These are phyloP conservation scores for Caenorhabditis imperialis DNA, from an alignment of 2,888 invertebrate species.

Conservation along the genomic window DNA sequence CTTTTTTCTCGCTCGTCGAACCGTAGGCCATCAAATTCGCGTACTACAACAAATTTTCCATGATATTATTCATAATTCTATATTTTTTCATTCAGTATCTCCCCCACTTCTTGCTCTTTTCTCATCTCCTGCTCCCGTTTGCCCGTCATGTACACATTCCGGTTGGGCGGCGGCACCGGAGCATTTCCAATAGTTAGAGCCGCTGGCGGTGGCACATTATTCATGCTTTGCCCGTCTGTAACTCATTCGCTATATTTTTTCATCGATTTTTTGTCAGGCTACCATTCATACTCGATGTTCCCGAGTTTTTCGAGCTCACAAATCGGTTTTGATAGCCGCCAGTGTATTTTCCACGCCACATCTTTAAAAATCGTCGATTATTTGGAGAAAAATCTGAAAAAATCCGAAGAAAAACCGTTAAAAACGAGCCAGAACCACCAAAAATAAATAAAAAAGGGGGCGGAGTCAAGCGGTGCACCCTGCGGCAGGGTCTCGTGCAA, in stretches of 20 bases:
- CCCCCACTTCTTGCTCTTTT: conserved; percentile 64
- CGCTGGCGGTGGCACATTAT: conserved; percentile 62
- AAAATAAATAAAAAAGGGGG: conserved; percentile 9
- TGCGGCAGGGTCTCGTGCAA: conserved; percentile 18
- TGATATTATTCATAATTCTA: background rate
- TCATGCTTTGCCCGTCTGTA: conserved; percentile 58
- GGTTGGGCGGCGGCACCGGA: conserved; percentile 44
- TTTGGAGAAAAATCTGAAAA: conserved; percentile 42
- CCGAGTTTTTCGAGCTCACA: conserved; percentile 45
- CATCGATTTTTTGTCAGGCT: background rate
- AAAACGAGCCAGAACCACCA: conserved; percentile 53
- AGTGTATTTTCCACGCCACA: conserved; percentile 78
- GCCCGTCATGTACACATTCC: conserved; percentile 27
- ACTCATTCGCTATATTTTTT: background rate
- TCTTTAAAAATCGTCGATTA: too few relatives aligned
- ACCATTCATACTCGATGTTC: conserved; percentile 48
- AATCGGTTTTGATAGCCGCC: conserved; percentile 51
- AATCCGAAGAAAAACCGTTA: conserved; percentile 43
- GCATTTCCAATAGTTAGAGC: conserved; percentile 49
- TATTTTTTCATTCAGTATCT: too few relatives aligned
- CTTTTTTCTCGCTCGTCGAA: conserved; percentile 44
- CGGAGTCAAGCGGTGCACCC: conserved; percentile 2
- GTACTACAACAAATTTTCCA: conserved; percentile 45
- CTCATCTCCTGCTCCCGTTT: conserved; percentile 53
- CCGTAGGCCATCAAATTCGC: conserved; percentile 62